A percentile compares a stretch with the other conserved stretches of the same genome.
Evolutionary conservation across 2,888 invertebrate genomes (phyloP).

Genomic region (Drosophila vallismaia): DNA sequence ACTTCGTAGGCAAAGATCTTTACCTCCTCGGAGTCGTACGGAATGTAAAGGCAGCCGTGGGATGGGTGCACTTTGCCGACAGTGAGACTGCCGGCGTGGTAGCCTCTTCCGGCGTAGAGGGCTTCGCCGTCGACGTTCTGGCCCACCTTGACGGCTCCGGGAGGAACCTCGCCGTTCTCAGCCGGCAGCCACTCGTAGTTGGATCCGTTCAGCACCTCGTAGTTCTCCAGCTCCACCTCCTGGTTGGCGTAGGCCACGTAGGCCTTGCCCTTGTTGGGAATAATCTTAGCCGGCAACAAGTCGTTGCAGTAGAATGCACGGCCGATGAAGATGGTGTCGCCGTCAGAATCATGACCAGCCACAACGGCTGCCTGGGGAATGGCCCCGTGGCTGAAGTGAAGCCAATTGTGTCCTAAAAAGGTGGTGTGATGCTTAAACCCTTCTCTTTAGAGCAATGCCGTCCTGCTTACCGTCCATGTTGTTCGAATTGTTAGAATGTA

Average conservation of each 20-base stretch:
- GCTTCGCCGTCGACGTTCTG: conserved; percentile 87
- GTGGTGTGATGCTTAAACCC: background rate
- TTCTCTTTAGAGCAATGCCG: background rate
- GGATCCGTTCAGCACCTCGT: conserved; percentile 87
- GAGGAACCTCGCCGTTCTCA: conserved; percentile 87
- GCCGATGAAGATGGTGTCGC: conserved; percentile 90
- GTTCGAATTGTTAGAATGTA: conserved; percentile 32
- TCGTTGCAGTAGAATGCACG: conserved; percentile 88
- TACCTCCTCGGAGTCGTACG: conserved; percentile 84
- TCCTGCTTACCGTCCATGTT: conserved; percentile 63
- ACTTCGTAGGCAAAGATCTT: conserved; percentile 84
- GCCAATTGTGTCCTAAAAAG: conserved; percentile 82
- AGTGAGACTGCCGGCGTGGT: conserved; percentile 88
- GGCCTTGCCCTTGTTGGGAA: conserved; percentile 86
- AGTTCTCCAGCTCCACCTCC: conserved; percentile 87
- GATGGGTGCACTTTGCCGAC: conserved; percentile 88
- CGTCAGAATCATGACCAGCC: conserved; percentile 89
- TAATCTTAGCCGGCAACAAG: conserved; percentile 87
- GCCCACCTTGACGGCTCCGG: conserved; percentile 88
- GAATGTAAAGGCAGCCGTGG: conserved; percentile 84
- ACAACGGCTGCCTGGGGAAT: conserved; percentile 84
- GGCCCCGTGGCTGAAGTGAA: conserved; percentile 84
- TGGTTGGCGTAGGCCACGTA: conserved; percentile 87
- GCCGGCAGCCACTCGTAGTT: conserved; percentile 88
- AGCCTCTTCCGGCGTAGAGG: conserved; percentile 88